Evolutionary conservation across 2,113 vertebrate genomes (phyloP).

Genomic region (Paradoxurus hermaphroditus): DNA sequence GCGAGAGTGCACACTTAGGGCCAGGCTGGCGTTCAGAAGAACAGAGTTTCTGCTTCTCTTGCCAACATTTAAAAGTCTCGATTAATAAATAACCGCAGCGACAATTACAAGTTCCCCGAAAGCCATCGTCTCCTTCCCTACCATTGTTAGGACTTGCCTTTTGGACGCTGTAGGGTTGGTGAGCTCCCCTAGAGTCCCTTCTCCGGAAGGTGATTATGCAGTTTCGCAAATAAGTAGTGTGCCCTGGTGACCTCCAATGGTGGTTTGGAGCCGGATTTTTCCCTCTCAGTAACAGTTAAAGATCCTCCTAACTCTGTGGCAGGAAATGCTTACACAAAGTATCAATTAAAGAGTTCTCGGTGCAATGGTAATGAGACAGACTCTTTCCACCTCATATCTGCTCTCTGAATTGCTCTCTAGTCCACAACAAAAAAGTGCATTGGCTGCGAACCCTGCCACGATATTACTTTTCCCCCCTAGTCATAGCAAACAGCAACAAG

Average conservation of each 20-base stretch:
- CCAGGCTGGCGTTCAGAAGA: background rate
- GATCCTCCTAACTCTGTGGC: conserved; percentile 37
- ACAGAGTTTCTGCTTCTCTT: background rate
- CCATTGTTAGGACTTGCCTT: conserved; percentile 36
- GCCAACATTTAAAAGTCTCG: conserved; percentile 46
- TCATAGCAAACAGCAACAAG: conserved; percentile 57
- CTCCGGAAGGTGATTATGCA: background rate
- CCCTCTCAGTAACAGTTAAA: conserved; percentile 56
- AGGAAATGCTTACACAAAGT: conserved; percentile 35
- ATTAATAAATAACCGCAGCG: conserved; percentile 63
- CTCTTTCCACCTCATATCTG: conserved; percentile 38
- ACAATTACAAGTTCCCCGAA: conserved; percentile 35
- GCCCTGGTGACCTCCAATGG: background rate
- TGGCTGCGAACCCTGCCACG: conserved; percentile 46
- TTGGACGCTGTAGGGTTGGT: background rate
- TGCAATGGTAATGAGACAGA: conserved; percentile 28
- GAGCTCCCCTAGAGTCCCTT: conserved; percentile 26
- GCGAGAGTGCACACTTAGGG: conserved; percentile 8
- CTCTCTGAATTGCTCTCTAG: conserved; percentile 48
- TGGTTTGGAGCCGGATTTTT: conserved; percentile 37
- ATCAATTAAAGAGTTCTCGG: conserved; percentile 53
- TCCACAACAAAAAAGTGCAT: conserved; percentile 56
- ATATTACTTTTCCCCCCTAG: conserved; percentile 28
- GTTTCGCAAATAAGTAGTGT: conserved; percentile 35
- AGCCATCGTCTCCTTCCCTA: conserved; percentile 22